Conservation (phyloP, 2,888 invertebrate species). For the Ochropleura plecta region DNA sequence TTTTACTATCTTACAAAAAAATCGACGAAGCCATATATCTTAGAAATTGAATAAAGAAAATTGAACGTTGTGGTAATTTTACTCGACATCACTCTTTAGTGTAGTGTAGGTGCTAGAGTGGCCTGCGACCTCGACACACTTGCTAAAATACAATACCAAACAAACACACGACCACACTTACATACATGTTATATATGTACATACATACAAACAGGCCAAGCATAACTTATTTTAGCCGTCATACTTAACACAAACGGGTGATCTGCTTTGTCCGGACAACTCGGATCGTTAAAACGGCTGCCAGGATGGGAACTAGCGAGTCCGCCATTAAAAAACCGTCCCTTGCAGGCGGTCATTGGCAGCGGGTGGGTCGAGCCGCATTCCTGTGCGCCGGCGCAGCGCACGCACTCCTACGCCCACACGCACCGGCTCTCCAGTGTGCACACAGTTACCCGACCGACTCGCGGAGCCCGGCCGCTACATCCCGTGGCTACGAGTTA, state of each 20-base stretch:
- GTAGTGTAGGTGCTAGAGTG: slow-evolving; percentile 72
- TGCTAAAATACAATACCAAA: slow-evolving; percentile 70
- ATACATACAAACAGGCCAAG: slow-evolving; percentile 29
- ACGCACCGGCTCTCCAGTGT: slow-evolving; percentile 74
- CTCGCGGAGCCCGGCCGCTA: slow-evolving; percentile 52
- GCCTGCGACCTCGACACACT: slow-evolving; percentile 78
- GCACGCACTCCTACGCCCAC: slow-evolving; percentile 84
- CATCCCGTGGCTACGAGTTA: slow-evolving; percentile 32
- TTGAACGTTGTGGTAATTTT: slow-evolving; percentile 60
- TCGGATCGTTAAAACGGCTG: slow-evolving; percentile 81
- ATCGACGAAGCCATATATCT: slow-evolving; percentile 21
- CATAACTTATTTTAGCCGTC: slow-evolving; percentile 59
- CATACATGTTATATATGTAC: slow-evolving; percentile 23
- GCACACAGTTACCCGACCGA: slow-evolving; percentile 66
- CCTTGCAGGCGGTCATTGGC: slow-evolving; percentile 89
- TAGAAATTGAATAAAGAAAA: slow-evolving; percentile 28
- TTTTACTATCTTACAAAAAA: neutral
- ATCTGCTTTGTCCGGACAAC: slow-evolving; percentile 76
- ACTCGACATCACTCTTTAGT: slow-evolving; percentile 55
- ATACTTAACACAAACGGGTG: slow-evolving; percentile 60
- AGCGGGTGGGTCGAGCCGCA: slow-evolving; percentile 88
- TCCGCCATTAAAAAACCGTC: slow-evolving; percentile 86
- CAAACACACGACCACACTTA: slow-evolving; percentile 58
- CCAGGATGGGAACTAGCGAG: slow-evolving; percentile 83
- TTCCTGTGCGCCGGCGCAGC: slow-evolving; percentile 88